Evolutionary conservation across 2,888 invertebrate species (phyloP), one percentile per base, ranked within the genome.

Genomic region (Eugnorisma glareosa): DNA sequence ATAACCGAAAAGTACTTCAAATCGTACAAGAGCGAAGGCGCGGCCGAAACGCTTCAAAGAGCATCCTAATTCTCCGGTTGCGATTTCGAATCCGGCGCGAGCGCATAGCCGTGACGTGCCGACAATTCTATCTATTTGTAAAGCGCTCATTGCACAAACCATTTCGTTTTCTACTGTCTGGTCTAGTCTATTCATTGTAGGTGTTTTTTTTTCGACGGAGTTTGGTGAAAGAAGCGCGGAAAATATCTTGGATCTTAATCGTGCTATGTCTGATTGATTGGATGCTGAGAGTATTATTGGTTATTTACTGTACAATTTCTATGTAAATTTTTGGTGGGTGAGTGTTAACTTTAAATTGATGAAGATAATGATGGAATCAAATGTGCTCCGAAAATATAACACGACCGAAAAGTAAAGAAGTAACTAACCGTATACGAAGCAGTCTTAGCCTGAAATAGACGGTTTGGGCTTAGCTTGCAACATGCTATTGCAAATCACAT

Each of bases 71-170:
- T 91, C 91, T 89, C 82, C 90, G 89, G 91, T 92, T 92, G 93
- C 93, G 93, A 93, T 93, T 93, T 93, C 92, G 87, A 93, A 93
- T 93, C 92, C 93, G 93, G 91, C 92, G 92, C 90, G 87, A 77
- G 91, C 91, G 92, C 93, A 90, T 43, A 68, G 84, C 87, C 93
- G 90, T 91, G 91, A 92, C 93, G 85, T 80, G 81, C 81, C 86
- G 84, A 82, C 79, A 82, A 82, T 83, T 84, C 83, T 89, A 86
- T 91, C 86, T 87, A 88, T 91, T 89, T 89, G 87, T 89, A 88
- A 90, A 90, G 83, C 79, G 83, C 81, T 89, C 74, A 76, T 85
- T 83, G 89, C 68, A 85, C 74, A 85, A 86, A 76, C 71, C 81
- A 84, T 86, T 88, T 86, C 82, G 73, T 83, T 88, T 88, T 89